These are phyloP conservation scores for Sipha maydis DNA, from an alignment of 2,888 invertebrate species.

Conservation along the genomic window DNA sequence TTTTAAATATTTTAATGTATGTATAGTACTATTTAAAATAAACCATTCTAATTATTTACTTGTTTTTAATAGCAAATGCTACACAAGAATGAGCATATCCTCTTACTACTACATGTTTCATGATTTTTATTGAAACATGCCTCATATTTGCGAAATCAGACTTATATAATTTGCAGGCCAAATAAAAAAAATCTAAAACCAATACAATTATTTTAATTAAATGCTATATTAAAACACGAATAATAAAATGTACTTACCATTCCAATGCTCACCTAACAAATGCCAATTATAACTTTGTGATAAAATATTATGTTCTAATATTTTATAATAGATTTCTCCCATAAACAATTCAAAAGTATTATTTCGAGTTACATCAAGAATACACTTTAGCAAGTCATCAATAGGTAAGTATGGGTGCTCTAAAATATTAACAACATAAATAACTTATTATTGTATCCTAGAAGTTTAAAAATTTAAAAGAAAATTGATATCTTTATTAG, in stretches of 20 bases:
- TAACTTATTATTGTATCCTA: background rate
- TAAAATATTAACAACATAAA: constrained; percentile 6
- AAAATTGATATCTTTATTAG: background rate
- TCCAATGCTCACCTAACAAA: constrained; percentile 45
- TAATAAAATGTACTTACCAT: constrained; percentile 6
- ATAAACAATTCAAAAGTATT: constrained; percentile 31
- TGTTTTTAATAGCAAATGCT: constrained; percentile 27
- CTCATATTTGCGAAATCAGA: constrained; percentile 39
- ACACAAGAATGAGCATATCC: constrained; percentile 46
- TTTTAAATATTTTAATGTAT: background rate
- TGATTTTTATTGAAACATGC: constrained; percentile 51
- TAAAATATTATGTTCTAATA: constrained; percentile 49
- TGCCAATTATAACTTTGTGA: constrained; percentile 54
- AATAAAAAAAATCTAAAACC: constrained; percentile 44
- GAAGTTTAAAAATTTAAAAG: too few species aligned
- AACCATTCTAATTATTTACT: constrained; percentile 11
- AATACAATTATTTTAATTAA: constrained; percentile 10
- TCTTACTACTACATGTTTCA: constrained; percentile 47
- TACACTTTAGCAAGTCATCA: constrained; percentile 44
- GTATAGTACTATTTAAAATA: background rate
- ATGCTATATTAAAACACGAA: background rate
- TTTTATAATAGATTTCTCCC: constrained; percentile 55
- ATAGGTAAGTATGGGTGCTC: constrained; percentile 23
- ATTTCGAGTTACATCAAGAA: constrained; percentile 52
- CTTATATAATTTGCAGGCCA: constrained; percentile 29